A percentile compares a stretch with the other conserved stretches of the same genome.
Conservation (phyloP, 2,888 invertebrate species). For the Cheilosia vernalis region DNA sequence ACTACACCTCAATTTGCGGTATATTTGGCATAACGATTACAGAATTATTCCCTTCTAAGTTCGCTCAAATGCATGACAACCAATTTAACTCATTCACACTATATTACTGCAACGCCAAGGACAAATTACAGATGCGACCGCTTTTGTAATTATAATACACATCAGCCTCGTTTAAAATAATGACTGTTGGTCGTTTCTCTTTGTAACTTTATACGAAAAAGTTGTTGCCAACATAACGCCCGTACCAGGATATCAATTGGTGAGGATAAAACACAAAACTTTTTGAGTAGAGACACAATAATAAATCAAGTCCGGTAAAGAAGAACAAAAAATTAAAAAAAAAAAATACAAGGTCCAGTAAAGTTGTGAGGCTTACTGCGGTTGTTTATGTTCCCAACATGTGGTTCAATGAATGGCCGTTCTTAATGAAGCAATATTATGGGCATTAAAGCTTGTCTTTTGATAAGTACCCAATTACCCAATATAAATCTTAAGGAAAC, state of each 20-base stretch:
- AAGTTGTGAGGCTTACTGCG: neutral
- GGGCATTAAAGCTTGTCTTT: neutral
- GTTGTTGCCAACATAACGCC: conserved; percentile 3
- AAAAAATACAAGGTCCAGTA: too few species aligned
- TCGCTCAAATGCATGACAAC: too few species aligned
- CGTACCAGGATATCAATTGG: neutral
- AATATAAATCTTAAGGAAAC: neutral
- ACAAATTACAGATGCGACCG: conserved; percentile 8
- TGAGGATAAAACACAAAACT: conserved; percentile 7
- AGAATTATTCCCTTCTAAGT: too few species aligned
- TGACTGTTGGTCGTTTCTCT: neutral
- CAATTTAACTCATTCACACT: neutral
- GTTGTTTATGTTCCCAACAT: conserved; percentile 6
- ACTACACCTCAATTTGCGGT: too few species aligned
- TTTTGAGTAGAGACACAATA: conserved; percentile 12
- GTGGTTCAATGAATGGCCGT: neutral
- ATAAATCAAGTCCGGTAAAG: conserved; percentile 4
- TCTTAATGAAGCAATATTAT: conserved; percentile 17
- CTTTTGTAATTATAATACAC: conserved; percentile 11
- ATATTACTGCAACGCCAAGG: neutral
- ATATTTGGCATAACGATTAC: too few species aligned
- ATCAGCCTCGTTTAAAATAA: neutral
- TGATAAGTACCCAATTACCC: neutral
- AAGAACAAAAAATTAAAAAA: neutral
- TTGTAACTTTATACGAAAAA: conserved; percentile 12